These are phyloP conservation scores for Euclidia mi DNA, from an alignment of 2,888 invertebrate genomes.

Conservation along the genomic window DNA sequence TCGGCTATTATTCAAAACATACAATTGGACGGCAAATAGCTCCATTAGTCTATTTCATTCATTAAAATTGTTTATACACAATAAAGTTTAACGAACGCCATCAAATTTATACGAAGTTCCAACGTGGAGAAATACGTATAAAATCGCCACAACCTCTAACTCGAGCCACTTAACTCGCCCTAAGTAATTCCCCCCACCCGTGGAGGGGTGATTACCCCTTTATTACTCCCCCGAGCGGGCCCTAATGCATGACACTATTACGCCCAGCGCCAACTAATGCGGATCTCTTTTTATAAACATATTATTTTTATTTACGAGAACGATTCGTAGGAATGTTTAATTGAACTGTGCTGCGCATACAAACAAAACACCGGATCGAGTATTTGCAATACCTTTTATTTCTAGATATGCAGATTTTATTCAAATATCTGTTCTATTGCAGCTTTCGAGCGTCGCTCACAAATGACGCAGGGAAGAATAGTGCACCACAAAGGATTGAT, in stretches of 20 bases:
- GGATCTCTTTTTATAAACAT: constrained; percentile 74
- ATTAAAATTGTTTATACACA: not conserved
- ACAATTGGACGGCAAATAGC: not conserved
- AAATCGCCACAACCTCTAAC: constrained; percentile 52
- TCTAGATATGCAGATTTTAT: too few relatives aligned
- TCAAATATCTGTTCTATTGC: too few relatives aligned
- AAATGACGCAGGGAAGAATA: too few relatives aligned
- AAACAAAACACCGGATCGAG: too few relatives aligned
- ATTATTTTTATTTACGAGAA: constrained; percentile 55
- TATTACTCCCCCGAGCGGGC: constrained; percentile 80
- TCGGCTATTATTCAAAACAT: not conserved
- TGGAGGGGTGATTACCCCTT: constrained; percentile 86
- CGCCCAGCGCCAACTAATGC: constrained; percentile 78
- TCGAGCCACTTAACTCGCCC: constrained; percentile 60
- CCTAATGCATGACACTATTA: constrained; percentile 87
- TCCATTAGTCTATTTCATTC: not conserved
- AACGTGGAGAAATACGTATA: constrained; percentile 13
- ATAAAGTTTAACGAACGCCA: not conserved
- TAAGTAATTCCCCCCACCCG: constrained; percentile 76
- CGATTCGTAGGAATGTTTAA: not conserved
- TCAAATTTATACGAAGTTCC: constrained; percentile 6
- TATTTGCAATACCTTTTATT: too few relatives aligned
- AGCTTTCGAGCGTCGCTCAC: too few relatives aligned
- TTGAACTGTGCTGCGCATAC: not conserved
- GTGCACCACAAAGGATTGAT: too few relatives aligned